These are phyloP conservation scores for Baccha elongata DNA, from an alignment of 2,888 invertebrate genomes.

Conservation along the genomic window DNA sequence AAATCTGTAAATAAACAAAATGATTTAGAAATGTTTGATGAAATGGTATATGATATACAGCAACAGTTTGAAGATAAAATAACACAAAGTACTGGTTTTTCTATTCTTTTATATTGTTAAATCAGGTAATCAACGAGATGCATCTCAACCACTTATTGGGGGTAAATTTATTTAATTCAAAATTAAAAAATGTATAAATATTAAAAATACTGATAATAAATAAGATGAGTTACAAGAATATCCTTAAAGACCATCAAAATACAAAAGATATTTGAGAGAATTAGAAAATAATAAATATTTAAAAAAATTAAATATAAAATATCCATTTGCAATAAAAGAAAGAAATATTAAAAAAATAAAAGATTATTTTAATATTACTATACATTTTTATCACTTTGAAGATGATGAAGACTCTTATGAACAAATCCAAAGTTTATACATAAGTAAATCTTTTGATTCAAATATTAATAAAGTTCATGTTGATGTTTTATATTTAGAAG, in stretches of 20 bases:
- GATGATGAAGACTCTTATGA: conserved; percentile 15
- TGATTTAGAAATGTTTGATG: too few relatives aligned
- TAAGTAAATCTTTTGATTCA: conserved; percentile 26
- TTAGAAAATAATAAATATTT: conserved; percentile 20
- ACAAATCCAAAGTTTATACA: conserved; percentile 30
- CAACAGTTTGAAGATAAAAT: too few relatives aligned
- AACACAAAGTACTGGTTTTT: too few relatives aligned
- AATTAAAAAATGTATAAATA: conserved; percentile 19
- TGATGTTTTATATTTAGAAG: conserved; percentile 17
- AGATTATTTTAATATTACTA: conserved; percentile 18
- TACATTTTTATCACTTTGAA: conserved; percentile 23
- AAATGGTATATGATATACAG: too few relatives aligned
- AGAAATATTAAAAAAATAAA: background rate
- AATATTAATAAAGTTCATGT: conserved; percentile 25
- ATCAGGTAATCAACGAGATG: too few relatives aligned
- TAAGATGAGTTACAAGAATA: background rate
- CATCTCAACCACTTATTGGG: background rate
- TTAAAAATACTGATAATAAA: conserved; percentile 8
- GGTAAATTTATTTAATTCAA: conserved; percentile 6
- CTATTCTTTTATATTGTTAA: too few relatives aligned
- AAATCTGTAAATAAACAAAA: background rate
- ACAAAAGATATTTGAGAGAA: conserved; percentile 7
- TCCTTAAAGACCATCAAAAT: conserved; percentile 25
- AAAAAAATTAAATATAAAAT: conserved; percentile 22
- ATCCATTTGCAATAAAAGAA: background rate